Base-by-base conservation (phyloP, 2,888 invertebrate species). In the Pilophorus perplexus region DNA sequence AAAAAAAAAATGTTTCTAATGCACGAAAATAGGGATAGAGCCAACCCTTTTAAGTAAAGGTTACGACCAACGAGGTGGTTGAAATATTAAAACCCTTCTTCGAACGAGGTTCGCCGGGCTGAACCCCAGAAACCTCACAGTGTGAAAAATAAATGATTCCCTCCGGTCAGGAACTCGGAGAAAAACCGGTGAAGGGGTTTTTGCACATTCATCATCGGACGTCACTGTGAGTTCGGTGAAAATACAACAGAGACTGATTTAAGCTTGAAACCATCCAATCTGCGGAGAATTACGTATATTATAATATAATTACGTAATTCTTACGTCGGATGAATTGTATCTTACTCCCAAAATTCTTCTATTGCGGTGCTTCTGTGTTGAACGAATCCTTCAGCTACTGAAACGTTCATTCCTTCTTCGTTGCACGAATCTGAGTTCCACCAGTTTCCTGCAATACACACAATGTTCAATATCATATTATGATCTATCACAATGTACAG, bases 351-450 rank as follows among this genome's bases (percentile, higher is more conserved):
- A 75, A 79, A 83, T 75, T 83, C 83, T 74, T 83, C 83, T 2
- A 83, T 83, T 1, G 83, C 79, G 2, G 83, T 80, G 1, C 79
- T 57, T 3, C 68, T 70, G 22, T 68, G 69, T 66, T 71, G 73
- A 8, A 70, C 71, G 55, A 46, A 48, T 68, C 67, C 71, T 55
- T 71, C 71, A 27, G 66, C 70, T 12, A 70, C 18, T 12, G 54
- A 67, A n/a, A 22, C 52, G 66, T 74, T 72, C 71, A 70, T 71
- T 22, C 71, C 73, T 12, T 73, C 73, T 4, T 75, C 73, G 64
- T 76, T 80, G 73, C 83, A 83, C 52, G 76, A 73, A n/a, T 78
- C 74, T 0, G 85, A 84, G 75, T 88, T 88, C 86, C 87, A 88
- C 73, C 80, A 79, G 74, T 88, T 85, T 71, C 76, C 82, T 82